These are phyloP conservation scores for Sturmia bella DNA, from an alignment of 2,888 invertebrate genomes.

Conservation along the genomic window DNA sequence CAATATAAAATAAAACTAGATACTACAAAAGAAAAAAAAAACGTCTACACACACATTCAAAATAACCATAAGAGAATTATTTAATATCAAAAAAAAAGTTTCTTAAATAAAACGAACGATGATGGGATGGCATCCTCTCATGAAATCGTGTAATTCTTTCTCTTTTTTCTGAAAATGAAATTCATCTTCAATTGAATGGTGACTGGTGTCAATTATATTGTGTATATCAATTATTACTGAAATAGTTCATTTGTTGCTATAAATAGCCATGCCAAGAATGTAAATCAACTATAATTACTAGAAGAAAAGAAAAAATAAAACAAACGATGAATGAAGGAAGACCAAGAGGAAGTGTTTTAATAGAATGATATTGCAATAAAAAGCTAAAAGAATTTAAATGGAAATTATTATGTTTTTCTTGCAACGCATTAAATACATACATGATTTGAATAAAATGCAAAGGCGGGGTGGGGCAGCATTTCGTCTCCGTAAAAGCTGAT, in stretches of 20 bases:
- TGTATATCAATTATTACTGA: conserved; percentile 8
- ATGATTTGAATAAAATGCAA: too few species aligned
- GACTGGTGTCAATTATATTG: conserved; percentile 43
- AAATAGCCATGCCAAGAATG: conserved; percentile 38
- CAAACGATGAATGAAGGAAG: not conserved
- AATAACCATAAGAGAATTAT: conserved; percentile 8
- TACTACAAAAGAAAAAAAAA: not conserved
- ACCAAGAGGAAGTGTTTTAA: not conserved
- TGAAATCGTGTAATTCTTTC: conserved; percentile 9
- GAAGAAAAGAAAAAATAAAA: not conserved
- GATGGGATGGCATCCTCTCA: too few species aligned
- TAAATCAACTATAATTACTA: conserved; percentile 1
- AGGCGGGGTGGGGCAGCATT: too few species aligned
- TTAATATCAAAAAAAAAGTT: conserved; percentile 21
- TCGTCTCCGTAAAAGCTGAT: too few species aligned
- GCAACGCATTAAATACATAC: too few species aligned
- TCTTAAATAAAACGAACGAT: not conserved
- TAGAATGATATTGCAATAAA: not conserved
- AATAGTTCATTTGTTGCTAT: conserved; percentile 15
- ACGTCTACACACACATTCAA: not conserved
- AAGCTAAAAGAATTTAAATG: not conserved
- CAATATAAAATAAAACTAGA: not conserved
- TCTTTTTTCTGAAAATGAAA: not conserved
- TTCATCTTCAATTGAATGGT: conserved; percentile 37
- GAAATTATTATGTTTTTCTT: not conserved